Percentiles rank a stretch among this genome's conserved stretches.
Conservation (phyloP, 2,113 vertebrate species). For the Hemibagrus wyckioides region DNA sequence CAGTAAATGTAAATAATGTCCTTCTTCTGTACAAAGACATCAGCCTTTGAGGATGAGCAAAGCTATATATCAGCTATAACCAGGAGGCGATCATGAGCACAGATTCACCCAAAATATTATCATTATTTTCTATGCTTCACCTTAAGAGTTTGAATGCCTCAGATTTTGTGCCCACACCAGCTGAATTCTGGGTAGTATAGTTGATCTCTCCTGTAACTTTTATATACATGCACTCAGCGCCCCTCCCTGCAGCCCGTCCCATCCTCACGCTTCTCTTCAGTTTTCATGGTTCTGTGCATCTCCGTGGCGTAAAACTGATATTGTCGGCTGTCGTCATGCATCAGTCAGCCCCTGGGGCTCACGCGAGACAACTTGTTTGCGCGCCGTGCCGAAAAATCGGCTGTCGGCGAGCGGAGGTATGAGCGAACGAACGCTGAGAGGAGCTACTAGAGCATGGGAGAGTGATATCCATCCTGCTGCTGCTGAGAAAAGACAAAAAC, state of each 20-base stretch:
- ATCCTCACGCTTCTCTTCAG: neutral
- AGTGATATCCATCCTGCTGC: conserved; percentile 21
- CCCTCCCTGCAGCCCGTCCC: too few species aligned
- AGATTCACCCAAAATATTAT: too few species aligned
- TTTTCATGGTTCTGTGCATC: conserved; percentile 15
- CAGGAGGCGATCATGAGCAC: too few species aligned
- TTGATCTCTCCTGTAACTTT: neutral
- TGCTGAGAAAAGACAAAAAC: neutral
- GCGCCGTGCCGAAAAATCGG: conserved; percentile 44
- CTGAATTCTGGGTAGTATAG: neutral
- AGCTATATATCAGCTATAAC: too few species aligned
- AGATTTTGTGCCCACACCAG: neutral
- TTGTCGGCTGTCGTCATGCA: conserved; percentile 31
- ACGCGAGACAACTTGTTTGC: conserved; percentile 45
- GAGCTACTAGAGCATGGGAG: conserved; percentile 35
- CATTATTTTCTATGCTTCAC: too few species aligned
- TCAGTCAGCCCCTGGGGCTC: conserved; percentile 47
- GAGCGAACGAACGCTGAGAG: conserved; percentile 18
- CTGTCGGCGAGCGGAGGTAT: neutral
- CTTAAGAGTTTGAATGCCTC: too few species aligned
- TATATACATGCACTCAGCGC: neutral
- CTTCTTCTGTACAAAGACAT: too few species aligned
- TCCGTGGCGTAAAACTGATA: conserved; percentile 49
- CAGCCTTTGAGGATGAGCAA: too few species aligned
- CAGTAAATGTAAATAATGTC: too few species aligned